These are phyloP conservation scores for Calameuta pallipes DNA, from an alignment of 2,888 invertebrate species.

Conservation along the genomic window DNA sequence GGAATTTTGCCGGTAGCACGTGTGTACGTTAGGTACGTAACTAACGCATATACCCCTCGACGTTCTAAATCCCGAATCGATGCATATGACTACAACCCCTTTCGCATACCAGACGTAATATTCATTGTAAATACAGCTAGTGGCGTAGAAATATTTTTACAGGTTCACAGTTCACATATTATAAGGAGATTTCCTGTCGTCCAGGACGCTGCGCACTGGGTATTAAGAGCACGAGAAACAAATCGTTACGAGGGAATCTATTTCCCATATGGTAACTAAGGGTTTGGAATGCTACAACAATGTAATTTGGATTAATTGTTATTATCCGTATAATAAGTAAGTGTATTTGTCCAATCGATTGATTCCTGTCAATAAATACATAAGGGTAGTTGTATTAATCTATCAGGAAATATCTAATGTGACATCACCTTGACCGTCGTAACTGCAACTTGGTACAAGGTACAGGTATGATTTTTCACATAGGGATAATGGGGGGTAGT, in stretches of 20 bases:
- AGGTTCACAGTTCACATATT: not conserved
- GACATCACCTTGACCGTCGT: too few species aligned
- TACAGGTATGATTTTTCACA: too few species aligned
- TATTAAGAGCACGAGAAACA: not conserved
- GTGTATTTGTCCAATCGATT: too few species aligned
- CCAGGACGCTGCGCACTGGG: not conserved
- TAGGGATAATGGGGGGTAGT: not conserved
- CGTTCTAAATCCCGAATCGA: conserved; percentile 38
- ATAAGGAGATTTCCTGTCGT: not conserved
- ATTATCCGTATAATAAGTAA: not conserved
- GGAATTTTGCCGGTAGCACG: conserved; percentile 47
- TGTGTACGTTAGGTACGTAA: conserved; percentile 1
- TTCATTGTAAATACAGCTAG: conserved; percentile 35
- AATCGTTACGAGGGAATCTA: not conserved
- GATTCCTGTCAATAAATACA: too few species aligned
- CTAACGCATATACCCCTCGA: not conserved
- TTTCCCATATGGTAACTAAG: not conserved
- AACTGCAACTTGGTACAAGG: too few species aligned
- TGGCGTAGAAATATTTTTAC: conserved; percentile 15
- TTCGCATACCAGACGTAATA: conserved; percentile 26
- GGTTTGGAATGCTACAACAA: not conserved
- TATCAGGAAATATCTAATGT: too few species aligned
- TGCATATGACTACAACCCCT: conserved; percentile 9
- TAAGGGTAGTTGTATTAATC: too few species aligned
- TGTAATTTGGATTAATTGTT: not conserved